Conservation (phyloP, 2,113 vertebrate species). For the Falcunculus frontatus region DNA sequence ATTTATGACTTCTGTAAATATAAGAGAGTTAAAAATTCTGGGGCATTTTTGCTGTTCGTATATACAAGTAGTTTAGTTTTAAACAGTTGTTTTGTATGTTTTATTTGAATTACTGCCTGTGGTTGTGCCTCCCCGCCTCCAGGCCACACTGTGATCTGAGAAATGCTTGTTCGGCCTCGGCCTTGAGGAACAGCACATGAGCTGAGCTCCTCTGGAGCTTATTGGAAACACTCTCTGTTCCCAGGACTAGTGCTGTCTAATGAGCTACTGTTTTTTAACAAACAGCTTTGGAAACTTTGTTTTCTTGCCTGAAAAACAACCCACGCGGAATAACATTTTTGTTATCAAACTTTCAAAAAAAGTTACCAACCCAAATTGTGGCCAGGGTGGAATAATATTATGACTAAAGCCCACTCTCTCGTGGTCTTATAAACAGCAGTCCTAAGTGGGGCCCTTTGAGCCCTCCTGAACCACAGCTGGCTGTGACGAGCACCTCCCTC, state of each 20-base stretch:
- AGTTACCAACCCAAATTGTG: background rate
- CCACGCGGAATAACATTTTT: background rate
- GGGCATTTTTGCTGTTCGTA: background rate
- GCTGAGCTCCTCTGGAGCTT: background rate
- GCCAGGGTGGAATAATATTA: background rate
- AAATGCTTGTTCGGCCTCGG: background rate
- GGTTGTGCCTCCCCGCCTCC: background rate
- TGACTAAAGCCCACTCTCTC: background rate
- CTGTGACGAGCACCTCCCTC: background rate
- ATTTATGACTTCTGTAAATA: background rate
- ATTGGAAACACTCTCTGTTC: background rate
- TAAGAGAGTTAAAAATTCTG: background rate
- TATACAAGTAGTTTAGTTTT: background rate
- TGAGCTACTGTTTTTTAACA: rapidly evolving
- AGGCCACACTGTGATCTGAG: background rate
- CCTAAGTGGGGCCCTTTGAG: background rate
- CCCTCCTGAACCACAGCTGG: background rate
- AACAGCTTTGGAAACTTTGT: background rate
- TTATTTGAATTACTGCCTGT: background rate
- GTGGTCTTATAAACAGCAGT: background rate
- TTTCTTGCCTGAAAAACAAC: background rate
- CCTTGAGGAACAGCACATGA: background rate
- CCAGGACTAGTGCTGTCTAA: background rate
- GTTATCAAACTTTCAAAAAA: background rate
- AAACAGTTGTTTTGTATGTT: background rate